These are phyloP conservation scores for Hecatera dysodea DNA, from an alignment of 2,888 invertebrate species.

Conservation along the genomic window DNA sequence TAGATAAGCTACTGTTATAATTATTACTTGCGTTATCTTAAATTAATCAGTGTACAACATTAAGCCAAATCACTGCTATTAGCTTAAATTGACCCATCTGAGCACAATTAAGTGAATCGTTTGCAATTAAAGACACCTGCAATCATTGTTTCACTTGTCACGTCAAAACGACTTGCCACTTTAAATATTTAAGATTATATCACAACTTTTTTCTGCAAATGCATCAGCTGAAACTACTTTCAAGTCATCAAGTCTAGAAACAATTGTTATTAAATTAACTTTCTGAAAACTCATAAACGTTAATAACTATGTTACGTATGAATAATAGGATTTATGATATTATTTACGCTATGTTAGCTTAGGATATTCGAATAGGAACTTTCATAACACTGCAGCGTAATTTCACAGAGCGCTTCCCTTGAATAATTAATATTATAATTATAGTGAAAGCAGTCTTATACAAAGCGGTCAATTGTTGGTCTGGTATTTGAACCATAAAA, in stretches of 20 bases:
- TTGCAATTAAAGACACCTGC: slow-evolving; percentile 62
- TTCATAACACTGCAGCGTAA: slow-evolving; percentile 67
- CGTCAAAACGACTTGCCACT: slow-evolving; percentile 38
- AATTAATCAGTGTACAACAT: slow-evolving; percentile 64
- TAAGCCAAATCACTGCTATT: slow-evolving; percentile 66
- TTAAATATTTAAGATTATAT: slow-evolving; percentile 30
- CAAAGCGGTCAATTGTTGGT: slow-evolving; percentile 61
- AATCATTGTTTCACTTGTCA: slow-evolving; percentile 63
- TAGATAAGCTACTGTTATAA: slow-evolving; percentile 60
- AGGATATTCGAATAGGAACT: slow-evolving; percentile 62
- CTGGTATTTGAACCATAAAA: slow-evolving; percentile 61
- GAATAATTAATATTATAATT: slow-evolving; percentile 79
- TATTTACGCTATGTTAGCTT: slow-evolving; percentile 60
- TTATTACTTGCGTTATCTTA: slow-evolving; percentile 61
- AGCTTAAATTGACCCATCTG: slow-evolving; percentile 69
- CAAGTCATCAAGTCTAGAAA: not conserved
- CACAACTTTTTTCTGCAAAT: not conserved
- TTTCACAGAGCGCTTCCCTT: slow-evolving; percentile 77
- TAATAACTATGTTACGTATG: slow-evolving; percentile 26
- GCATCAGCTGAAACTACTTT: slow-evolving; percentile 10
- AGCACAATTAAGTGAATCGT: slow-evolving; percentile 67
- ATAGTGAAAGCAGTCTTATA: slow-evolving; percentile 73
- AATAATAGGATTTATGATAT: slow-evolving; percentile 35
- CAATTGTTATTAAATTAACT: not conserved
- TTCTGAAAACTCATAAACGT: slow-evolving; percentile 13